Evolutionary conservation across 1,140 invertebrate genomes (phyloP).

Genomic region (Eubasilissa regina): DNA sequence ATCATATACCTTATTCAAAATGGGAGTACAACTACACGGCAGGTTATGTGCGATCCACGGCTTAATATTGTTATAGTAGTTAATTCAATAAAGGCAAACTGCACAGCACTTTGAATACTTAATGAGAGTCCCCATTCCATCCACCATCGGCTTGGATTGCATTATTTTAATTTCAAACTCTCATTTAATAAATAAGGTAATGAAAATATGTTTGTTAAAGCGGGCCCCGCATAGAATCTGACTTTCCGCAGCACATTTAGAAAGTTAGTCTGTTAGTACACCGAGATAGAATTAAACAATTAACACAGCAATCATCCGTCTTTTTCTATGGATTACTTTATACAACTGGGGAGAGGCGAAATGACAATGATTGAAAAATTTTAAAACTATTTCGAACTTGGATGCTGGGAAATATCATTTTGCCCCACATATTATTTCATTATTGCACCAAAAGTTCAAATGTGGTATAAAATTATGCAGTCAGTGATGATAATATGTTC

Average conservation of each 20-base stretch:
- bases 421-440: neutral
- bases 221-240: neutral
- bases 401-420: too few species aligned
- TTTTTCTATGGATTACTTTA: too few species aligned
- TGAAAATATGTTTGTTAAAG: neutral
- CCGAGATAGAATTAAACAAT: too few species aligned
- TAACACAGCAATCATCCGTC: too few species aligned
- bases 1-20: slow-evolving; percentile 9
- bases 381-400: too few species aligned
- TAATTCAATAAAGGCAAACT: too few species aligned
- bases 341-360: too few species aligned
- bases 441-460: neutral
- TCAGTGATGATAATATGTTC: slow-evolving; percentile 5
- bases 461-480: neutral
- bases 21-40: neutral
- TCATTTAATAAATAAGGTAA: too few species aligned
- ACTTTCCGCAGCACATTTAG: neutral
- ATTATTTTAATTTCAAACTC: too few species aligned
- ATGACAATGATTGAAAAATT: too few species aligned
- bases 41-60: neutral
- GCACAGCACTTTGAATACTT: neutral
- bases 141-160: neutral
- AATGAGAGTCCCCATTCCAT: neutral
- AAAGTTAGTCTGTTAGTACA: too few species aligned
- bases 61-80: neutral